A percentile compares a stretch with the other conserved stretches of the same genome.
Evolutionary conservation across 2,797 vertebrate species (phyloP).

Genomic region (Chelmon rostratus): DNA sequence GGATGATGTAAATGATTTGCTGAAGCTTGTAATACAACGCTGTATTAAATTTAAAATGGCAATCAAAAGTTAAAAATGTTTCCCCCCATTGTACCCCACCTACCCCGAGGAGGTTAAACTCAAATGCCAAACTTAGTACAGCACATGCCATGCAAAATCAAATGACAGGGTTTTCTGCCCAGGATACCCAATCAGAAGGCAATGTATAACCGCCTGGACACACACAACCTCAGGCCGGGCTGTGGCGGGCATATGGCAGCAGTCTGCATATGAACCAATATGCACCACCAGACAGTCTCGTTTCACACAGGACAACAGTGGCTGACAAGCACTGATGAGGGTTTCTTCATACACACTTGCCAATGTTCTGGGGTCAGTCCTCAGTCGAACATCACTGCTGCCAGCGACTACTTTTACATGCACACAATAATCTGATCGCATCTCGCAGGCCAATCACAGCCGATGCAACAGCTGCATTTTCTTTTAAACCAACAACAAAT

Average conservation of each 20-base stretch:
- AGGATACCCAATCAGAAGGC: constrained; percentile 82
- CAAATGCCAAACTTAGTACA: constrained; percentile 77
- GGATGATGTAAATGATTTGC: not conserved
- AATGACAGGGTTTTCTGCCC: constrained; percentile 75
- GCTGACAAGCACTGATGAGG: constrained; percentile 69
- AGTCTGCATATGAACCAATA: constrained; percentile 71
- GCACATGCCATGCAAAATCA: constrained; percentile 87
- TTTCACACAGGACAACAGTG: constrained; percentile 71
- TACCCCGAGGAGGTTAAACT: constrained; percentile 71
- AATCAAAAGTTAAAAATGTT: constrained; percentile 21
- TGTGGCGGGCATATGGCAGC: constrained; percentile 64
- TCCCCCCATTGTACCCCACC: constrained; percentile 81
- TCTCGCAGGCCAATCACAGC: constrained; percentile 4
- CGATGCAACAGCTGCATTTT: constrained; percentile 18
- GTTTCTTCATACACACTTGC: constrained; percentile 73
- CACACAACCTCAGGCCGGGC: constrained; percentile 64
- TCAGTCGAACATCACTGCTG: constrained; percentile 68
- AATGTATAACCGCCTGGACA: constrained; percentile 53
- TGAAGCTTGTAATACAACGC: not conserved
- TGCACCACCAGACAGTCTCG: constrained; percentile 66
- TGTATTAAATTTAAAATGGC: not conserved
- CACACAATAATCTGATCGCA: constrained; percentile 53
- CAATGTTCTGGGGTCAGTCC: constrained; percentile 68
- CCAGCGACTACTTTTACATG: constrained; percentile 75
- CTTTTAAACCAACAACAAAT: not conserved